Evolutionary conservation across 2,797 vertebrate species (phyloP).

Genomic region (Tamandua tetradactyla): DNA sequence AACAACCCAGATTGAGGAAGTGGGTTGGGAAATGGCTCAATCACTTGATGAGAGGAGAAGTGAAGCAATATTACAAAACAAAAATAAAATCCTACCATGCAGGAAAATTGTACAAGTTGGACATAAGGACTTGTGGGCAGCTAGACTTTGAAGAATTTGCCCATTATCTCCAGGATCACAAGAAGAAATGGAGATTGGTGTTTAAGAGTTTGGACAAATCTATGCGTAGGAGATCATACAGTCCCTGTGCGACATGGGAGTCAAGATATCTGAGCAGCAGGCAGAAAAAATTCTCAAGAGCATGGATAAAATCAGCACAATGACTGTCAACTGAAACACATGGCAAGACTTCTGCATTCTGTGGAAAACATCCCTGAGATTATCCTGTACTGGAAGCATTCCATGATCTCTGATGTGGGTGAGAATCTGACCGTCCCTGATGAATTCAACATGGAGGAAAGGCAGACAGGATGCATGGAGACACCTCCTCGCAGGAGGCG

Average conservation of each 20-base stretch:
- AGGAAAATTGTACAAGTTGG: conserved; percentile 98
- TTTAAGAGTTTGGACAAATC: conserved; percentile 98
- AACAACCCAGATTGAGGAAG: not conserved
- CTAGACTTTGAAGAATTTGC: conserved; percentile 98
- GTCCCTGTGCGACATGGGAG: conserved; percentile 95
- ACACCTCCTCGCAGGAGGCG: conserved; percentile 96
- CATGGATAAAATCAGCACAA: conserved; percentile 98
- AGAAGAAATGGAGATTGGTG: conserved; percentile 96
- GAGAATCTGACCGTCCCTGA: conserved; percentile 96
- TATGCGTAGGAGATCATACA: conserved; percentile 97
- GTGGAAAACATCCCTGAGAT: conserved; percentile 98
- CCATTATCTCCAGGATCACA: conserved; percentile 96
- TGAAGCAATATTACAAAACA: not conserved
- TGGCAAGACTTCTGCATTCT: conserved; percentile 96
- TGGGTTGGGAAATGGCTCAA: not conserved
- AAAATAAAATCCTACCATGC: too few relatives aligned
- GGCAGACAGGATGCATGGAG: conserved; percentile 97
- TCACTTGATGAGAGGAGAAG: not conserved
- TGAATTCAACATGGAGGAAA: conserved; percentile 97
- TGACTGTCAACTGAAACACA: conserved; percentile 98
- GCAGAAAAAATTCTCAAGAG: conserved; percentile 96
- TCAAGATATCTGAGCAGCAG: conserved; percentile 97
- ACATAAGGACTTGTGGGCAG: conserved; percentile 96
- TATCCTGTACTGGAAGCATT: conserved; percentile 98
- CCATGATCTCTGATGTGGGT: conserved; percentile 97